Conservation (phyloP, 2,888 invertebrate genomes). For the Prosopocoilus inquinatus region DNA sequence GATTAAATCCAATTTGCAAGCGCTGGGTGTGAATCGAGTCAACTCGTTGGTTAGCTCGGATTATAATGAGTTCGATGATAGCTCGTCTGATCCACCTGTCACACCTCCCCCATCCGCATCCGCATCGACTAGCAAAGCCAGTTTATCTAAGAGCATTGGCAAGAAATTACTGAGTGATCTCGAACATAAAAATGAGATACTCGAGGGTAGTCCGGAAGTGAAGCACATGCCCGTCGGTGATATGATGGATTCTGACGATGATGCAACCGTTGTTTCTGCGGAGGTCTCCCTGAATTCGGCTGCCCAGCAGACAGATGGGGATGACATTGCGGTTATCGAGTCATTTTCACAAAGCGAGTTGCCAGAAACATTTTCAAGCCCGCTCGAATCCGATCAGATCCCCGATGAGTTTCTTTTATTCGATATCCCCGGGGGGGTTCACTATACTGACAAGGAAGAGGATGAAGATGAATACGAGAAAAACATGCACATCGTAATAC, state of each 20-base stretch:
- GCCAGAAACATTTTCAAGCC: slow-evolving; percentile 60
- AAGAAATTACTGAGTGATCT: slow-evolving; percentile 32
- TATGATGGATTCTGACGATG: slow-evolving; percentile 59
- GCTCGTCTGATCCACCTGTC: slow-evolving; percentile 57
- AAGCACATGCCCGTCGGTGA: slow-evolving; percentile 35
- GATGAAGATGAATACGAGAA: slow-evolving; percentile 42
- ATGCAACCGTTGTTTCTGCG: slow-evolving; percentile 57
- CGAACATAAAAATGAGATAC: slow-evolving; percentile 22
- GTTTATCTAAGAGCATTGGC: slow-evolving; percentile 29
- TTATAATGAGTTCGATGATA: slow-evolving; percentile 61
- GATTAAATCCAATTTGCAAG: slow-evolving; percentile 43
- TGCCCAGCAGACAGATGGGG: slow-evolving; percentile 58
- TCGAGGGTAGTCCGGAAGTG: slow-evolving; percentile 35
- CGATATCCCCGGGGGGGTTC: slow-evolving; percentile 58
- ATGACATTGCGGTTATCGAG: slow-evolving; percentile 59
- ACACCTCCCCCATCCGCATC: slow-evolving; percentile 50
- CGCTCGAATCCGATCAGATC: slow-evolving; percentile 57
- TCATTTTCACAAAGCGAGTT: slow-evolving; percentile 56
- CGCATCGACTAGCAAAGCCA: slow-evolving; percentile 31
- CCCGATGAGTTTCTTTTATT: slow-evolving; percentile 65
- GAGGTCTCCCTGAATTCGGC: slow-evolving; percentile 60
- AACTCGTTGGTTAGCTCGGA: slow-evolving; percentile 58
- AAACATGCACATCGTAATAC: slow-evolving; percentile 41
- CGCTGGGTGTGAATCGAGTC: slow-evolving; percentile 43
- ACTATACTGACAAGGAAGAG: slow-evolving; percentile 53